phyloP scores from a whole-genome alignment of 2,797 vertebrate genomes.

The Sparidentex hasta region DNA sequence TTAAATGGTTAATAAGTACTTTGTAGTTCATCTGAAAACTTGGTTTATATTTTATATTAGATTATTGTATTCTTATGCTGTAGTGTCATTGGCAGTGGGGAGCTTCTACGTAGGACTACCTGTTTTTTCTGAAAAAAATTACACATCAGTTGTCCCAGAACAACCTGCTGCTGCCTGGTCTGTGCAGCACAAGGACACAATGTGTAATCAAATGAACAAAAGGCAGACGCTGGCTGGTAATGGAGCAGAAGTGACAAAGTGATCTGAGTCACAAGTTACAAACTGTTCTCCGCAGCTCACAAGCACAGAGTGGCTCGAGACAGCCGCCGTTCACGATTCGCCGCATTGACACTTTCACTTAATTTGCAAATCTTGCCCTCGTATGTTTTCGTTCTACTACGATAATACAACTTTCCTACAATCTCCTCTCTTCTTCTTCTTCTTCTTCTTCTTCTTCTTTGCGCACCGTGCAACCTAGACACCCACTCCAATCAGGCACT shows the following conservation, averaged over 20 bases:
- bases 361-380: slow-evolving; percentile 12
- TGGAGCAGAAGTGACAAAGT: slow-evolving; percentile 36
- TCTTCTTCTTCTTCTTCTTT: no score
- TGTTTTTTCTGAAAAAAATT: slow-evolving; percentile 5
- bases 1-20: no score
- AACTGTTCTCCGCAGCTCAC: slow-evolving; percentile 64
- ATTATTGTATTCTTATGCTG: neutral
- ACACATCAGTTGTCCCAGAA: neutral
- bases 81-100: neutral
- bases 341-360: slow-evolving; percentile 31
- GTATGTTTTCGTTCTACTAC: neutral
- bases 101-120: neutral
- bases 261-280: slow-evolving; percentile 67
- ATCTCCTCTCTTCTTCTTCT: no score
- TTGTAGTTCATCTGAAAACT: no score
- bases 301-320: slow-evolving; percentile 45
- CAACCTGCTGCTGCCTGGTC: slow-evolving; percentile 15
- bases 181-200: slow-evolving; percentile 28
- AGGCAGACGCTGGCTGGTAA: slow-evolving; percentile 32
- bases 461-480: slow-evolving; percentile 9
- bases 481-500: neutral
- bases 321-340: slow-evolving; percentile 16
- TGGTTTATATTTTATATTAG: neutral
- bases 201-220: slow-evolving; percentile 34
- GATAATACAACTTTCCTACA: neutral